Evolutionary conservation across 2,797 vertebrate genomes (phyloP), one percentile per base, ranked within the genome.

Genomic region (Eulemur mongoz): DNA sequence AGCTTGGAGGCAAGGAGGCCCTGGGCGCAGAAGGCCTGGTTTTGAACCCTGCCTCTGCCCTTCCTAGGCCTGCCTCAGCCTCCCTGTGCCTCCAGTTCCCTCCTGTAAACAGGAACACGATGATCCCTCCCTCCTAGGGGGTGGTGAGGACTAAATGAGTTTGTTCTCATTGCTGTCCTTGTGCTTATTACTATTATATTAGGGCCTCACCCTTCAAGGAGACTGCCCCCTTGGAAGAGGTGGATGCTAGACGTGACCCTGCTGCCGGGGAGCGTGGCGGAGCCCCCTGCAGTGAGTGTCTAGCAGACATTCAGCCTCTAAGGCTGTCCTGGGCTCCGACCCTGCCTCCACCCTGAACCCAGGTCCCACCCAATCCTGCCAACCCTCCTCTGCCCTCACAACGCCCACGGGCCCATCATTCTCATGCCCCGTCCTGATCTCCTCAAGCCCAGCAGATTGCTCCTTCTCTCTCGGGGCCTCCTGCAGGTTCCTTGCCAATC

Each of bases 351-450:
- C 38, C 81, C 30, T 30, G 15, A 22, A 6, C 22, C 40, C 5
- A 14, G 67, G 1, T 59, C 43, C 45, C 2, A 38, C 38, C 35
- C 7, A 32, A 17, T 15, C 72, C 20, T 23, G 59, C 17, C 25
- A 22, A 15, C 43, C 27, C 23, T 57, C n/a, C 40, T 4, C 8
- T 15, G 35, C 10, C 6, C 13, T 18, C 17, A 20, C 27, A 3
- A 30, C 5, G 7, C 73, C 81, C 40, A 8, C 5, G 6, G 27
- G 35, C 38, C 59, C 9, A 1, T 25, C 32, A 0, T 20, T 59
- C 35, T 3, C 17, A 1, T 14, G 1, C 12, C n/a, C 35, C 6
- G 11, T 2, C 7, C 35, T 7, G n/a, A 40, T 0, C 1, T 12
- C n/a, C 84, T 57, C 63, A 25, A 70, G 40, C 8, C 50, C 6